Evolutionary conservation across 2,888 invertebrate species (phyloP).

Genomic region (Plebejus anna): DNA sequence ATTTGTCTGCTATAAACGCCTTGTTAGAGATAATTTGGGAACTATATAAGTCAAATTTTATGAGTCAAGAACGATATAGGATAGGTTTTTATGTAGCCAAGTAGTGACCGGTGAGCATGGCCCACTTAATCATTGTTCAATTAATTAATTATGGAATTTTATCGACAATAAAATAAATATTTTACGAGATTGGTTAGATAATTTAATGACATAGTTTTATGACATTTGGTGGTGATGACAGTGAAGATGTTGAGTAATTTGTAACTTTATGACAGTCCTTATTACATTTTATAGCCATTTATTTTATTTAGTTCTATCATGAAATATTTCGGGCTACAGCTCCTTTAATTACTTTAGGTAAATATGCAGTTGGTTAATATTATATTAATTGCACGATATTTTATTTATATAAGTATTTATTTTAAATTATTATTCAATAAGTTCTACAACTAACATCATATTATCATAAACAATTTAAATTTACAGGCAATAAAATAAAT

Average conservation of each 20-base stretch:
- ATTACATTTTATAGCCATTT: background rate
- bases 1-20: conserved; percentile 40
- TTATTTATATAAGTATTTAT: background rate
- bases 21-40: conserved; percentile 45
- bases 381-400: background rate
- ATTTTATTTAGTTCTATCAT: background rate
- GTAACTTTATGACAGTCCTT: background rate
- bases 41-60: conserved; percentile 45
- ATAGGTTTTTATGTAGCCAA: conserved; percentile 52
- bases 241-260: conserved; percentile 35
- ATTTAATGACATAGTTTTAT: conserved; percentile 74
- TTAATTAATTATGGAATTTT: conserved; percentile 78
- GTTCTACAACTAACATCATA: background rate
- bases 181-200: conserved; percentile 73
- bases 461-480: background rate
- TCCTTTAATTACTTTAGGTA: no score
- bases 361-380: no score
- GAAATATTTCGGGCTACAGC: no score
- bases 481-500: background rate
- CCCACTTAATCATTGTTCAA: conserved; percentile 72
- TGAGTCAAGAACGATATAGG: conserved; percentile 56
- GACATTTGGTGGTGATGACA: conserved; percentile 57
- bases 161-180: conserved; percentile 73
- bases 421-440: background rate
- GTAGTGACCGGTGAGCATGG: conserved; percentile 50